Evolutionary conservation across 2,797 vertebrate genomes (phyloP).

Genomic region (Glossophaga mutica): DNA sequence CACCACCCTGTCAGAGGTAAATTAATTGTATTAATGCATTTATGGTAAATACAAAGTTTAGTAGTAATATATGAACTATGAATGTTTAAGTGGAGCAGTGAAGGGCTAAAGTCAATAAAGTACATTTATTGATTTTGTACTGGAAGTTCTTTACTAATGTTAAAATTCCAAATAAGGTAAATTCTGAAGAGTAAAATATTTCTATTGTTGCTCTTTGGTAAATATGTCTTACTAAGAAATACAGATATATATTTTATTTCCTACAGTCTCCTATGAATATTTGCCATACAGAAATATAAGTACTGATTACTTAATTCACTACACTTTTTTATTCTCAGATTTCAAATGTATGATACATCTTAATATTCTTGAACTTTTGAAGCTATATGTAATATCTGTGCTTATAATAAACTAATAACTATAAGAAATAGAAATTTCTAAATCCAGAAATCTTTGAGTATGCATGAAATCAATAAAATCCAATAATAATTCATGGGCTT

Average conservation of each 20-base stretch:
- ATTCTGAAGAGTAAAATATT: not conserved
- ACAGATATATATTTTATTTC: not conserved
- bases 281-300: not conserved
- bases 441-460: conserved; percentile 70
- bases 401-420: conserved; percentile 49
- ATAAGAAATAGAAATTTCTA: conserved; percentile 65
- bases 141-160: not conserved
- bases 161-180: conserved; percentile 18
- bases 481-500: conserved; percentile 63
- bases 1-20: not conserved
- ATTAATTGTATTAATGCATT: not conserved
- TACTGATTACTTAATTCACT: not conserved
- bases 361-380: conserved; percentile 47
- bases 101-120: not conserved
- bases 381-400: conserved; percentile 42
- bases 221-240: not conserved
- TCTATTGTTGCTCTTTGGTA: not conserved
- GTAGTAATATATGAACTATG: not conserved
- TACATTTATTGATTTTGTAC: not conserved
- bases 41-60: not conserved
- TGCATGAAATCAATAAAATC: conserved; percentile 69
- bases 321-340: not conserved
- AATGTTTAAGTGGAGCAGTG: not conserved
- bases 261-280: not conserved
- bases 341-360: conserved; percentile 16